Evolutionary conservation across 1,140 invertebrate genomes (phyloP).

Genomic region (Cylas formicarius): DNA sequence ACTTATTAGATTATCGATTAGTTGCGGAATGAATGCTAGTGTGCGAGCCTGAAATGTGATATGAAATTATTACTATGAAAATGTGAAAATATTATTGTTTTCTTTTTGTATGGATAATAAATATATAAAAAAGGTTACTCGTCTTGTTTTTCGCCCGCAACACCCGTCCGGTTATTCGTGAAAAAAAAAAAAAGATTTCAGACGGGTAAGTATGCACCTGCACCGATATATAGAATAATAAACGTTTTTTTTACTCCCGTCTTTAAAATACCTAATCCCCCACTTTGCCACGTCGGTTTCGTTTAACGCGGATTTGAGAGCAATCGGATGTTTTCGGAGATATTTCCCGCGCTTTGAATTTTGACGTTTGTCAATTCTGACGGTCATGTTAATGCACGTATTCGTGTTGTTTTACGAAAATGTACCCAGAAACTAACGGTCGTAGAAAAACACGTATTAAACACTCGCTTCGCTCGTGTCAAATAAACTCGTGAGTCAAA

Average conservation of each 20-base stretch:
- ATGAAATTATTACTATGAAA: conserved; percentile 28
- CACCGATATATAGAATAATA: background rate
- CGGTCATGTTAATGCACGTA: too few relatives aligned
- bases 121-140: conserved; percentile 27
- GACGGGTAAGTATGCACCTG: background rate
- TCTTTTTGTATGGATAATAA: conserved; percentile 32
- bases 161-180: background rate
- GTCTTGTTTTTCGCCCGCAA: conserved; percentile 6
- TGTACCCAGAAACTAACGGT: too few relatives aligned
- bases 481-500: too few relatives aligned
- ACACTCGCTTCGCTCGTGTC: too few relatives aligned
- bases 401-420: too few relatives aligned
- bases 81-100: conserved; percentile 28
- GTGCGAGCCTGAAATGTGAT: conserved; percentile 26
- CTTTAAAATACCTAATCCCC: too few relatives aligned
- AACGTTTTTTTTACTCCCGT: background rate
- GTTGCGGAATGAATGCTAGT: conserved; percentile 21
- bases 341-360: too few relatives aligned
- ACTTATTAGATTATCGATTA: conserved; percentile 29
- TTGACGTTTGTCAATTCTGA: too few relatives aligned
- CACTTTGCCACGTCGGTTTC: too few relatives aligned
- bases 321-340: too few relatives aligned
- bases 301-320: too few relatives aligned
- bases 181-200: background rate
- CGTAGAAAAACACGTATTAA: too few relatives aligned